phyloP scores from a whole-genome alignment of 2,888 invertebrate genomes.

The Suillia variegata region DNA sequence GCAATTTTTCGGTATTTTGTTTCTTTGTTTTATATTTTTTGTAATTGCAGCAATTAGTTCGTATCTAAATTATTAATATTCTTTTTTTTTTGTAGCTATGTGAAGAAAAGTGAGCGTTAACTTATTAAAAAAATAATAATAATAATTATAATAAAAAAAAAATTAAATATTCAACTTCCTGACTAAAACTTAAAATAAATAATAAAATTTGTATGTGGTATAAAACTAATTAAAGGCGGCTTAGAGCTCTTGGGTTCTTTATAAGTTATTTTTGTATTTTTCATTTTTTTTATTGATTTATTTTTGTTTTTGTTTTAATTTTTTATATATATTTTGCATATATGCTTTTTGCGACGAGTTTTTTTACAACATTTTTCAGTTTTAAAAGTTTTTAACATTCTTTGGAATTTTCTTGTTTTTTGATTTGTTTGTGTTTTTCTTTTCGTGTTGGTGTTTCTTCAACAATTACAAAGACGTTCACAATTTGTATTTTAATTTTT shows the following conservation, averaged over 20 bases:
- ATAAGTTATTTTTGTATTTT: too few relatives aligned
- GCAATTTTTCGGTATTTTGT: background rate
- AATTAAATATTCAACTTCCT: too few relatives aligned
- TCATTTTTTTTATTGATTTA: slow-evolving; percentile 20
- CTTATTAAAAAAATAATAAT: too few relatives aligned
- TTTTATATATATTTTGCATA: background rate
- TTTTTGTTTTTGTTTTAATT: background rate
- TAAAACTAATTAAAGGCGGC: slow-evolving; percentile 52
- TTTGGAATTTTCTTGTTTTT: background rate
- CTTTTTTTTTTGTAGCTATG: too few relatives aligned
- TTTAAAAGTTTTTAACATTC: background rate
- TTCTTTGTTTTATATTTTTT: slow-evolving; percentile 1
- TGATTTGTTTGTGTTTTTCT: background rate
- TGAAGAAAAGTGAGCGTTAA: too few relatives aligned
- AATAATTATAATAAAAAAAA: too few relatives aligned
- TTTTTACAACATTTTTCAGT: background rate
- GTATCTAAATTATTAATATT: background rate
- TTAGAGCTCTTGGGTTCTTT: slow-evolving; percentile 49
- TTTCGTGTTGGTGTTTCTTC: too few relatives aligned
- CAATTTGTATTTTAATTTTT: background rate
- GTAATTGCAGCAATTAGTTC: background rate
- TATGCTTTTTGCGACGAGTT: background rate
- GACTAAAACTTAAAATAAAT: background rate
- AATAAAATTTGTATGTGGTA: slow-evolving; percentile 37
- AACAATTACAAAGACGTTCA: background rate